Percentiles rank a stretch among this genome's conserved stretches.
Conservation (phyloP, 2,888 invertebrate species). For the Zootermopsis nevadensis region DNA sequence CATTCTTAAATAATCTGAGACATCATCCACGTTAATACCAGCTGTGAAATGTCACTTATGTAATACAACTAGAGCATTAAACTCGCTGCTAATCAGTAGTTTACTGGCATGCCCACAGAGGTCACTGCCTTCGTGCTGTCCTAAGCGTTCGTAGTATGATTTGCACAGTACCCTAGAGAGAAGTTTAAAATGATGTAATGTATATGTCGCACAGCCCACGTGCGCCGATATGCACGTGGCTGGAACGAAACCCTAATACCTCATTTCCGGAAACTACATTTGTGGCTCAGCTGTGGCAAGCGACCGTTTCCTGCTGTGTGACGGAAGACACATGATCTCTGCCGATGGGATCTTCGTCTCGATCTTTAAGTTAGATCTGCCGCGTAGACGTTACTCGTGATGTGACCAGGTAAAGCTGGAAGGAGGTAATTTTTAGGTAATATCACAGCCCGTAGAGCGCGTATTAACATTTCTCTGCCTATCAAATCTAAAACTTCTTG, state of each 20-base stretch:
- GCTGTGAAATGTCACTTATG: too few relatives aligned
- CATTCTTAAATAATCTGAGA: too few relatives aligned
- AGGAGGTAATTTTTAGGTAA: too few relatives aligned
- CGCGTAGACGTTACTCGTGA: not conserved
- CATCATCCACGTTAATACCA: too few relatives aligned
- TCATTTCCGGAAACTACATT: not conserved
- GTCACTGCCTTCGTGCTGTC: too few relatives aligned
- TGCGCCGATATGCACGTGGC: not conserved
- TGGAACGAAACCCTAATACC: not conserved
- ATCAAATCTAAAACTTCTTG: too few relatives aligned
- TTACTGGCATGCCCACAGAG: too few relatives aligned
- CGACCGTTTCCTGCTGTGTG: not conserved
- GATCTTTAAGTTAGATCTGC: not conserved
- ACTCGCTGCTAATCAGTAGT: too few relatives aligned
- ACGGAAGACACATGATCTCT: not conserved
- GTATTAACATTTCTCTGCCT: too few relatives aligned
- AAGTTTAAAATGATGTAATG: not conserved
- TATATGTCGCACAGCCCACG: not conserved
- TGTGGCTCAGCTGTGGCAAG: not conserved
- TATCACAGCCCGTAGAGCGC: too few relatives aligned
- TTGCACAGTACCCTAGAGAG: not conserved
- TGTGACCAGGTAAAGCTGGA: too few relatives aligned
- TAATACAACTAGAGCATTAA: too few relatives aligned
- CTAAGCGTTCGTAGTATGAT: not conserved
- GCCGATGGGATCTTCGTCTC: not conserved